Evolutionary conservation across 2,888 invertebrate species (phyloP), one percentile per base, ranked within the genome.

Genomic region (Agrochola macilenta): DNA sequence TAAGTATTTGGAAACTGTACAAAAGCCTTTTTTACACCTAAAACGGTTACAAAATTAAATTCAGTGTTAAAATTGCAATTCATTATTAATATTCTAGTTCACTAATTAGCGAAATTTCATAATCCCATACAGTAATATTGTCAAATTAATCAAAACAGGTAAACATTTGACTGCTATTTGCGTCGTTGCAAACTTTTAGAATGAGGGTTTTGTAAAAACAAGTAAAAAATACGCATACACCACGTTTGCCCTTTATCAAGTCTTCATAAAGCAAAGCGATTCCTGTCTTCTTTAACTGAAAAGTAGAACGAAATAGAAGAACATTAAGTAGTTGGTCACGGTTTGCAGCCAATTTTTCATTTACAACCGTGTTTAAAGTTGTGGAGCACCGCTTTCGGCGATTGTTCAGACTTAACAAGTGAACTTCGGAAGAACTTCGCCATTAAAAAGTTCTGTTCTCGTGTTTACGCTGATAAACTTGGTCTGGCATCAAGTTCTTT

Each of bases 371-470:
- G 82, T 82, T 60, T 63, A 58, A 79, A 79, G 65, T 76, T 85
- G 83, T 76, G 84, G 83, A 79, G 81, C 61, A 88, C 84, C 86
- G 87, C 87, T 90, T 88, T 85, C 79, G 82, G 85, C 84, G 82
- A 88, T 89, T 87, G 88, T 90, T 80, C 85, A 79, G 86, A 73
- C 79, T 90, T 87, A 88, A 82, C 88, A 82, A 84, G 69, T 82
- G 84, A 91, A 88, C 89, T 91, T 86, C 64, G 70, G 69, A 74
- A 83, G 81, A 91, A 90, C 90, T 90, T 90, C 78, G 71, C 87
- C 90, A 90, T 92, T 92, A 90, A 88, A 90, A 90, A 91, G 81
- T 92, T 89, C 63, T 73, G 68, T 72, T 65, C 66, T 65, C 78
- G 75, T 87, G 88, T 86, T 88, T 85, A 79, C 83, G 66, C 84